A percentile compares a stretch with the other conserved stretches of the same genome.
phyloP scores from a whole-genome alignment of 1,140 invertebrate species.

The Mercenaria mercenaria region DNA sequence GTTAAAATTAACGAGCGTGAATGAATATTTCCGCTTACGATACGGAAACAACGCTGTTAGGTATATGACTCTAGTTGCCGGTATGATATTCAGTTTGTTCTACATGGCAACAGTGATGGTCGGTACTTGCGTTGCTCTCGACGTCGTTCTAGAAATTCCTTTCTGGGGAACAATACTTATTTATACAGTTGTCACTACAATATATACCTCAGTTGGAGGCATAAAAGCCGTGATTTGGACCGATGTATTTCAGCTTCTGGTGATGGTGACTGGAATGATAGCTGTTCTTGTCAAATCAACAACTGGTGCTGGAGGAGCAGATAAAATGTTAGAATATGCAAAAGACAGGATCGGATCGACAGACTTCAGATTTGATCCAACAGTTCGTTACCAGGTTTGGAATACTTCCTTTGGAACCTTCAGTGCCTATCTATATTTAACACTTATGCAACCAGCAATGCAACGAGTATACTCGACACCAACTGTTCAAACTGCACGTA shows the following conservation, averaged over 20 bases:
- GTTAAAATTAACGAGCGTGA: too few species aligned
- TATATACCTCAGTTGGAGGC: constrained; percentile 13
- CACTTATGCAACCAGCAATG: constrained; percentile 17
- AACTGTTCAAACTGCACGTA: neutral
- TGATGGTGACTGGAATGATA: constrained; percentile 9
- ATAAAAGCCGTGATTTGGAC: constrained; percentile 21
- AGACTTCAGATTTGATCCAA: neutral
- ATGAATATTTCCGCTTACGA: constrained; percentile 96
- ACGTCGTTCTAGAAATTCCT: neutral
- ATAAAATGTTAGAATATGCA: neutral
- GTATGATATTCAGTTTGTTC: too few species aligned
- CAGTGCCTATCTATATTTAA: neutral
- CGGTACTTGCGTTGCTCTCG: too few species aligned
- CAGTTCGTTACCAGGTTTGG: constrained; percentile 5
- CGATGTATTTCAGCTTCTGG: constrained; percentile 3
- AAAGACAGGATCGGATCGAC: too few species aligned
- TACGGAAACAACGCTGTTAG: constrained; percentile 1
- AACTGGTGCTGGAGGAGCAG: too few species aligned
- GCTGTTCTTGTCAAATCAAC: too few species aligned
- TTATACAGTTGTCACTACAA: neutral
- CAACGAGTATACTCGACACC: neutral
- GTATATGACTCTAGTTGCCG: neutral
- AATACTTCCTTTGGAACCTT: neutral
- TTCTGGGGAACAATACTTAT: neutral
- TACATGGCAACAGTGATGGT: too few species aligned